phyloP scores from a whole-genome alignment of 2,888 invertebrate genomes.

The Blastobasis lacticolella region DNA sequence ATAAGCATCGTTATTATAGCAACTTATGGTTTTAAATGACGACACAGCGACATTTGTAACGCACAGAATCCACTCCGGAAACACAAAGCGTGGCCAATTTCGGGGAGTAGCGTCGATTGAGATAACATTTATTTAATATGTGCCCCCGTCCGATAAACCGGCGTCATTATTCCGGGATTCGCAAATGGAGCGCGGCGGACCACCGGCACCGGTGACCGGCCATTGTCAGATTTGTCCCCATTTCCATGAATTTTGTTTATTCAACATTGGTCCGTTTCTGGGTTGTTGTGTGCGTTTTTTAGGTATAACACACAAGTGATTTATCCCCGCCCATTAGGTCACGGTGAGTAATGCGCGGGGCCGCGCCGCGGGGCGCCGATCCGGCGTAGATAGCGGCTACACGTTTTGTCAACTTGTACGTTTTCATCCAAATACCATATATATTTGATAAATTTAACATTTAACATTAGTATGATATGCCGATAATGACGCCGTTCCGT shows the following conservation, averaged over 20 bases:
- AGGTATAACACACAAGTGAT: constrained; percentile 53
- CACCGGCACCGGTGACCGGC: constrained; percentile 51
- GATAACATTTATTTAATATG: constrained; percentile 2
- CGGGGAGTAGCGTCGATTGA: constrained; percentile 2
- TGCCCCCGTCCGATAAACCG: constrained; percentile 1
- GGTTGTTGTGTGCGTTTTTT: constrained; percentile 53
- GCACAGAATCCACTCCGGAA: background rate
- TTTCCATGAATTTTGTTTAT: constrained; percentile 72
- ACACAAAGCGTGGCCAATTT: background rate
- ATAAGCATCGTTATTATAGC: too few relatives aligned
- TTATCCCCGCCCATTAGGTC: constrained; percentile 70
- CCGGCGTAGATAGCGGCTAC: constrained; percentile 63
- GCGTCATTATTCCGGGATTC: constrained; percentile 20
- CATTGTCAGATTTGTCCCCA: constrained; percentile 65
- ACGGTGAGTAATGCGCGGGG: constrained; percentile 60
- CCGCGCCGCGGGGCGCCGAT: constrained; percentile 63
- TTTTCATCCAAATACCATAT: constrained; percentile 66
- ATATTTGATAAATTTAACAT: constrained; percentile 63
- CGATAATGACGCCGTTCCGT: constrained; percentile 57
- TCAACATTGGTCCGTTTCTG: constrained; percentile 58
- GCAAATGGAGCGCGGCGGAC: constrained; percentile 38
- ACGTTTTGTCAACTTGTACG: constrained; percentile 73
- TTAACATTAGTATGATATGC: constrained; percentile 61
- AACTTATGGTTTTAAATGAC: constrained; percentile 29
- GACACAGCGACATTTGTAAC: constrained; percentile 19